Evolutionary conservation across 2,797 vertebrate genomes (phyloP), one percentile per base, ranked within the genome.

Genomic region (Siniperca undulata): DNA sequence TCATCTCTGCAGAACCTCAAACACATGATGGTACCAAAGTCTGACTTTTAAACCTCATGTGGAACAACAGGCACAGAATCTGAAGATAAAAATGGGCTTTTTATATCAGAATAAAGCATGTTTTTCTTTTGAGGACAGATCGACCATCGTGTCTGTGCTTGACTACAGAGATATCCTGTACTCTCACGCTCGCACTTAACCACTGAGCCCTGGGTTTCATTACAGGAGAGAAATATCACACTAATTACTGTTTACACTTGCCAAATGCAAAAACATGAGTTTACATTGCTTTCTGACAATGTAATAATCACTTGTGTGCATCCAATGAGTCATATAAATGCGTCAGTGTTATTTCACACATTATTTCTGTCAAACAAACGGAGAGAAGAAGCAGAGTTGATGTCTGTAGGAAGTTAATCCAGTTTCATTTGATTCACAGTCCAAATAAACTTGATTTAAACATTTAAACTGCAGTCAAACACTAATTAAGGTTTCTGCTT

Each of bases 381-480:
- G 0, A 34, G 27, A 2, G 5, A 19, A 22, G 50, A 0, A 3
- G 60, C 64, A 27, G 20, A 48, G 27, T 19, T 0, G 46, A 0
- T 12, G 10, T 55, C 20, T 60, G 77, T 1, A 5, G 70, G 70
- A 73, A 27, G 62, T 22, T 53, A 34, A 73, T 67, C 42, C 42
- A 40, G 53, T 76, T 76, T 38, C 10, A 6, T 46, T 36, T n/a
- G 60, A 67, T 36, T 74, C 55, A 44, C 55, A 36, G 3, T 14
- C 19, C 55, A 60, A 60, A 69, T 22, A 61, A n/a, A 77, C 0
- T 6, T 4, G 20, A 24, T 64, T 16, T 24, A 14, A 42, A 64
- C 44, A 44, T 20, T 11, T 0, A 53, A 46, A 52, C 30, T 42
- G 24, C 44, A 50, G 65, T 52, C 24, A 8, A 30, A 7, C 24